phyloP scores from a whole-genome alignment of 2,113 vertebrate genomes.

The Serilophus lunatus region DNA sequence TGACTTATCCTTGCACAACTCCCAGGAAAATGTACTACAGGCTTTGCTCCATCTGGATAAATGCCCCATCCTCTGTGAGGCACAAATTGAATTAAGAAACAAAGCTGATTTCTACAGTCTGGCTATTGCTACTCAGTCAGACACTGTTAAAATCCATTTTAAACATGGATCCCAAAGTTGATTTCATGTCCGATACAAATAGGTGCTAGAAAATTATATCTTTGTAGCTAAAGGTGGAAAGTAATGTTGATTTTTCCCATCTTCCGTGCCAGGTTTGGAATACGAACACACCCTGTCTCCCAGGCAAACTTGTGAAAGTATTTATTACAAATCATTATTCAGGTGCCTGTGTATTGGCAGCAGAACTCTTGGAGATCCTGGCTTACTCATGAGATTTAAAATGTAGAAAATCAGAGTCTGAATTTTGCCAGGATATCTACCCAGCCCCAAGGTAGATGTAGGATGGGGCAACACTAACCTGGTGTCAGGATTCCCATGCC shows the following conservation, averaged over 20 bases:
- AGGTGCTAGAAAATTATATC: background rate
- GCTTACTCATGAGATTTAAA: background rate
- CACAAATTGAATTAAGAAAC: constrained; percentile 16
- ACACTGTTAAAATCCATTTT: background rate
- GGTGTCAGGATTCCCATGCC: background rate
- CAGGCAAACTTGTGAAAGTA: background rate
- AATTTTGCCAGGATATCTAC: background rate
- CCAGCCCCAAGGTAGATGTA: background rate
- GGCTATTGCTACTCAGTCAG: background rate
- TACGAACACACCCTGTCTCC: background rate
- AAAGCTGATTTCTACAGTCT: constrained; percentile 17
- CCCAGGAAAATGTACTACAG: background rate
- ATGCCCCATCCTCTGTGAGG: background rate
- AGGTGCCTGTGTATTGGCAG: background rate
- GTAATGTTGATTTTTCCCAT: background rate
- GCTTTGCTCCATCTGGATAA: constrained; percentile 31
- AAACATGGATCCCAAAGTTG: background rate
- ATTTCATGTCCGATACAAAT: background rate
- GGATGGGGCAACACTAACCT: background rate
- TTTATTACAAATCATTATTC: background rate
- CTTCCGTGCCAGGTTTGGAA: background rate
- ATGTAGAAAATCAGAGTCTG: background rate
- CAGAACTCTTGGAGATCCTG: background rate
- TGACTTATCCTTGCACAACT: constrained; percentile 22
- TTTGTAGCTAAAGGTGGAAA: background rate